Evolutionary conservation across 2,797 vertebrate species (phyloP), one percentile per base, ranked within the genome.

Genomic region (Pitangus sulphuratus): DNA sequence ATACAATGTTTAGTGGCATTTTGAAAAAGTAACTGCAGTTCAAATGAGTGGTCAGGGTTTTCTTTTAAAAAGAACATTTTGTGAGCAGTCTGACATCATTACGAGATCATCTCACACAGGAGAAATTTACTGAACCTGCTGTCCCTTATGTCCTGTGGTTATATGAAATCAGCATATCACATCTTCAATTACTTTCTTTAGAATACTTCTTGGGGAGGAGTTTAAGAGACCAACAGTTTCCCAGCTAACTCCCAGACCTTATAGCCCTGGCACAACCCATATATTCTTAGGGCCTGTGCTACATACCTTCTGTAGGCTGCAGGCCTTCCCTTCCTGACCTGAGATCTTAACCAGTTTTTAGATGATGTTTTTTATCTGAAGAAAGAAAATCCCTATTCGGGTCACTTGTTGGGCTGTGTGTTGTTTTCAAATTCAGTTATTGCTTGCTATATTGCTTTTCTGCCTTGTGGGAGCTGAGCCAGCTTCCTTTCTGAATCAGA

Each of bases 391-490:
- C 87, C 94, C 79, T 90, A 64, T 96, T 94, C 2, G 35, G 96
- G 93, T 96, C 96, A 94, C 95, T 95, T 93, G 90, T 89, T 95
- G 96, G 94, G 66, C 74, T 95, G 48, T 90, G 90, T 90, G 91
- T 93, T 94, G 95, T 96, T 96, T 96, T 89, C 93, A 77, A 76
- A 93, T 94, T 79, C 93, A 72, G 93, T 96, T 96, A 96, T 95
- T 97, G 87, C 95, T 96, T 95, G 89, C 88, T 93, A 90, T 96
- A 95, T 96, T 97, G 95, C 94, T 97, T 96, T 96, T 95, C 91
- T 96, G 95, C 90, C 92, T 97, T 97, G 91, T 97, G 97, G 95
- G 96, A 96, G 93, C 96, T 97, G 94, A 97, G 95, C 93, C 87
- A 96, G 92, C 91, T 97, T 96, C 94, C 92, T 91, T 94, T 97